Evolutionary conservation across 2,113 vertebrate genomes (phyloP), one percentile per base, ranked within the genome.

Genomic region (Istiophorus platypterus): DNA sequence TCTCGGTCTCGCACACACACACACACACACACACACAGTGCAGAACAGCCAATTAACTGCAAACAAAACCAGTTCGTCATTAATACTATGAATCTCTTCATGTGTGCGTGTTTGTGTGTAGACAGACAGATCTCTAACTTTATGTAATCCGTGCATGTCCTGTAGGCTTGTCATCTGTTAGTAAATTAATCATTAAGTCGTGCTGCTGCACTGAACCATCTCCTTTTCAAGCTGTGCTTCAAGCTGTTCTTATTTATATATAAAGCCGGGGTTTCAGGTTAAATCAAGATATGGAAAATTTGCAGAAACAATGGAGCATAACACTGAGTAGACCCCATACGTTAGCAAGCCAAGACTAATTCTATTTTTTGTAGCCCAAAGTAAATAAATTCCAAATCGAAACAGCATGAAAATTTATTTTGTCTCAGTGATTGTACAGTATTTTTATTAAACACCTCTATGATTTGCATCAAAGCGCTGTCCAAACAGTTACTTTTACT

Each of bases 181-280:
- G 85, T 81, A 72, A 89, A 92, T 91, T 88, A 91, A 91, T 91
- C 87, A 92, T 90, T 86, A 91, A 86, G 66, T 90, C 86, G 76
- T 76, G 84, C 83, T 85, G 87, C 75, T 85, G 80, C 58, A 59
- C 73, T 87, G 72, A 70, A 85, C 75, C 76, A 85, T 82, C 80
- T 52, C 15, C 51, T 87, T 75, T 57, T 82, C 85, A 90, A 81
- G 81, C 88, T 89, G 89, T 79, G 85, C 52, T 68, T 88, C 80
- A 85, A 88, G 82, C 88, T 91, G 85, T 78, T 85, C 76, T 84
- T 78, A 90, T 89, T 77, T 64, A 5, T 78, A 88, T 34, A 73
- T 24, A 49, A 83, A 78, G 39, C 45, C 22, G n/a, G 24, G 18
- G 34, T 49, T 65, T 78, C 12, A 14, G n/a, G 14, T 12, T 27